Evolutionary conservation across 2,113 vertebrate genomes (phyloP).

Genomic region (Sphaerodactylus townsendi): DNA sequence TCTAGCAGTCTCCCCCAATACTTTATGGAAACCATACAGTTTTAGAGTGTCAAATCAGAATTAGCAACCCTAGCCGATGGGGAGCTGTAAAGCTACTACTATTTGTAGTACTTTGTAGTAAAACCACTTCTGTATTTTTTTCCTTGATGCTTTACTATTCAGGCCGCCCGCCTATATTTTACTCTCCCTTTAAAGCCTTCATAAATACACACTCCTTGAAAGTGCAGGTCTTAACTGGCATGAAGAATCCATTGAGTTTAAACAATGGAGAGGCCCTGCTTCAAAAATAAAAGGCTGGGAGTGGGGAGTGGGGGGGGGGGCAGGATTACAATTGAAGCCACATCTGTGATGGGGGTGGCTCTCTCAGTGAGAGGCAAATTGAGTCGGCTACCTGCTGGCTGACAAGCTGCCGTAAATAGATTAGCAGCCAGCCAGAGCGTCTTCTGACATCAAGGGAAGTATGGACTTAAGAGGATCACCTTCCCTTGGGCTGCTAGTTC

Average conservation of each 20-base stretch:
- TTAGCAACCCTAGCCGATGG: too few species aligned
- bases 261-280: conserved; percentile 6
- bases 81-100: too few species aligned
- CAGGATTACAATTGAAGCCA: background rate
- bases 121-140: too few species aligned
- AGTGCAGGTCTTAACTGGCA: conserved; percentile 18
- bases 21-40: too few species aligned
- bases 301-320: background rate
- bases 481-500: conserved; percentile 24
- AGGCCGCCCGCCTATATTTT: background rate
- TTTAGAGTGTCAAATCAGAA: too few species aligned
- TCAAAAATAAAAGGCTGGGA: background rate
- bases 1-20: too few species aligned
- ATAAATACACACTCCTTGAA: background rate
- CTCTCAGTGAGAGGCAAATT: conserved; percentile 38
- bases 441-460: conserved; percentile 28
- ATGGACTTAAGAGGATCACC: conserved; percentile 40
- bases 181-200: background rate
- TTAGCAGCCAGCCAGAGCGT: conserved; percentile 28
- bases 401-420: conserved; percentile 30
- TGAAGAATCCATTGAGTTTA: conserved; percentile 21
- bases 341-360: conserved; percentile 19
- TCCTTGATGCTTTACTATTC: background rate
- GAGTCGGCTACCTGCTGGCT: conserved; percentile 30
- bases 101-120: too few species aligned